Evolutionary conservation across 2,888 invertebrate genomes (phyloP).

Genomic region (Epirrhoe tristata): DNA sequence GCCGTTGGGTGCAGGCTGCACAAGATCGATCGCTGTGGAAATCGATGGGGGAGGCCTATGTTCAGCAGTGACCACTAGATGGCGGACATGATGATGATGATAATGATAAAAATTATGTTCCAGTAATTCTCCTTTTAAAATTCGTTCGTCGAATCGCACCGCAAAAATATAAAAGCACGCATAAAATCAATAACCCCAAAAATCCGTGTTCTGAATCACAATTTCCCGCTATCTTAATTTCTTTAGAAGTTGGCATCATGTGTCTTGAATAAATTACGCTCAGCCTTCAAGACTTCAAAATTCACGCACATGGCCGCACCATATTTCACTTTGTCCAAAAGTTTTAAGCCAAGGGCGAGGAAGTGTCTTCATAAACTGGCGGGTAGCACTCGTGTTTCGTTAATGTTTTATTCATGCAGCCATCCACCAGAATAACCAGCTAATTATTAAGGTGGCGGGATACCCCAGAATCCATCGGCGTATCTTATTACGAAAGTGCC

Average conservation of each 20-base stretch:
- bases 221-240: constrained; percentile 13
- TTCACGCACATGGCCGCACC: constrained; percentile 32
- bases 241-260: constrained; percentile 27
- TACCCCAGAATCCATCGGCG: constrained; percentile 54
- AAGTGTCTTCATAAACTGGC: constrained; percentile 55
- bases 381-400: constrained; percentile 70
- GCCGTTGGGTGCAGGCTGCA: too few species aligned
- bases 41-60: too few species aligned
- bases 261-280: constrained; percentile 43
- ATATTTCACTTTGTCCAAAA: constrained; percentile 36
- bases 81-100: too few species aligned
- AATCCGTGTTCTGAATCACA: constrained; percentile 4
- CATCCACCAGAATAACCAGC: constrained; percentile 74
- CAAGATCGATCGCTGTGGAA: too few species aligned
- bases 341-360: constrained; percentile 31
- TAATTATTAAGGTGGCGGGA: constrained; percentile 79
- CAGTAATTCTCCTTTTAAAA: not conserved
- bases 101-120: too few species aligned
- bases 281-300: constrained; percentile 48
- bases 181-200: constrained; percentile 9
- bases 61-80: too few species aligned
- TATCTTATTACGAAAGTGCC: constrained; percentile 56
- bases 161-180: constrained; percentile 2
- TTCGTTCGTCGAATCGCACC: not conserved
- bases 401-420: constrained; percentile 81